Base-by-base conservation (phyloP, 1,140 invertebrate genomes). In the Maconellicoccus hirsutus region DNA sequence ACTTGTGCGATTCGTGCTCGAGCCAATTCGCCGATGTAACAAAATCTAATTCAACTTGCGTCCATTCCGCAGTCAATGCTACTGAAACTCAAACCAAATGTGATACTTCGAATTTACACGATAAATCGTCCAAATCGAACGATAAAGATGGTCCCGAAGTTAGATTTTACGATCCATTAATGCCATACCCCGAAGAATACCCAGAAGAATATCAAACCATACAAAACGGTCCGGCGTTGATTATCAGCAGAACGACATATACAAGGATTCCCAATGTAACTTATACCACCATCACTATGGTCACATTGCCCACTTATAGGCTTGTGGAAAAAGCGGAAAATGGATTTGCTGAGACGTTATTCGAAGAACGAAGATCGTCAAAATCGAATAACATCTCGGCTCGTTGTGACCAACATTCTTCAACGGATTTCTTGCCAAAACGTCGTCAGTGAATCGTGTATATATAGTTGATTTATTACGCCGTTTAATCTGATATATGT, bases 141-240 rank as follows among this genome's bases (percentile, higher is more conserved):
- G 42, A 52, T 3, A 16, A 52, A 12, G 61, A 66, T 16, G 21
- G 8, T 66, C 22, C 22, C 4, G 10, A 66, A 66, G 61, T 22
- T 22, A 66, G 19, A 26, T 10, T 66, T 10, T 66, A 66, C 61
- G 69, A 38, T 71, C 38, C 33, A 66, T 33, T 69, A 69, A 72
- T 74, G 21, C 59, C 21, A 25, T 74, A 74, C 38, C 73, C 73
- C n/a, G 71, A 74, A 59, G 73, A 74, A 71, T 74, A 74, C 42
- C 73, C 73, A 10, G 73, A 74, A 19, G 73, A 72, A 69, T 74
- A 66, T 59, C 69, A 72, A 69, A 72, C 71, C 52, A 74, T 74
- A 69, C 71, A 74, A 69, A 69, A 71, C 27, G 71, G 71, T 42
- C 73, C 73, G 21, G 59, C 71, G 21, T 29, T 74, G 14, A 74